These are phyloP conservation scores for Lithobates sylvaticus DNA, from an alignment of 2,797 vertebrate genomes.

Conservation along the genomic window DNA sequence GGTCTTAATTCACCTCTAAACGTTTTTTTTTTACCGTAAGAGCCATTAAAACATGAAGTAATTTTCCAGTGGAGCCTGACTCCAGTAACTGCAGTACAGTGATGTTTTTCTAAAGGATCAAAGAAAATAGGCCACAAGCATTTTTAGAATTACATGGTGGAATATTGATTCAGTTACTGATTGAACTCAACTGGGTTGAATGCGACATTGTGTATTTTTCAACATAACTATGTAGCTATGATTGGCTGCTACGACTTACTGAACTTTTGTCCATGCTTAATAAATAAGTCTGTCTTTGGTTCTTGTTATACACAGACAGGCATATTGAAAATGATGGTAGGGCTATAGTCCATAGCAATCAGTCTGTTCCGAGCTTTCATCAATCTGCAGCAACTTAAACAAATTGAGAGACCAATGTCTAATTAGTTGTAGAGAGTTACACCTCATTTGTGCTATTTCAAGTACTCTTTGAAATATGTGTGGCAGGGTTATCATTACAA, in stretches of 20 bases:
- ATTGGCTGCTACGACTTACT: neutral
- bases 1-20: too few species aligned
- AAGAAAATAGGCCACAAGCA: neutral
- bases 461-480: neutral
- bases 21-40: too few species aligned
- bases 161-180: neutral
- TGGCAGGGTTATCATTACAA: neutral
- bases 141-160: neutral
- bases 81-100: too few species aligned
- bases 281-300: neutral
- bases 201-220: neutral
- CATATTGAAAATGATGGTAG: neutral
- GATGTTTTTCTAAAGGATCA: too few species aligned
- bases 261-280: neutral
- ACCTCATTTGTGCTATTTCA: neutral
- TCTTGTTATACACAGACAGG: neutral
- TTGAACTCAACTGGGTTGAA: neutral
- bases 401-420: constrained; percentile 8
- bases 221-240: neutral
- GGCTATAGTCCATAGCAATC: neutral
- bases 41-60: too few species aligned
- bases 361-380: neutral
- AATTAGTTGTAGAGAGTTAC: constrained; percentile 1
- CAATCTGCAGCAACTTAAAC: neutral
- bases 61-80: too few species aligned